A percentile compares a stretch with the other conserved stretches of the same genome.
phyloP scores from a whole-genome alignment of 1,140 invertebrate genomes.

The Drosophila persimilis region DNA sequence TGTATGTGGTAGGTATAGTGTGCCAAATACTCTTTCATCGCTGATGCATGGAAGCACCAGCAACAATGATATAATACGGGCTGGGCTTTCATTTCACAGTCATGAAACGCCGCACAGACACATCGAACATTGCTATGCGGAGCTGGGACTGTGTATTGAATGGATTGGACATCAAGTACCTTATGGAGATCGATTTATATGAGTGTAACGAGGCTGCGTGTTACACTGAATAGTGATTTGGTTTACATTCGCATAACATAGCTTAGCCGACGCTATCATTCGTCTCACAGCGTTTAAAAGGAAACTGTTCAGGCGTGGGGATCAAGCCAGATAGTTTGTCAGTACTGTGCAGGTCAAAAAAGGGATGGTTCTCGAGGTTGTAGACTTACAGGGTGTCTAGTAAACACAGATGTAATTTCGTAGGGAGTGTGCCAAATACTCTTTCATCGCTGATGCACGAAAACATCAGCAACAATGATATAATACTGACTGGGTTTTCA shows the following conservation, averaged over 20 bases:
- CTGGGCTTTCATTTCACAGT: constrained; percentile 63
- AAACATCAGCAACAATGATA: constrained; percentile 42
- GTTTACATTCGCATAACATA: constrained; percentile 67
- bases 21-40: constrained; percentile 74
- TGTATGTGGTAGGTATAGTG: too few species aligned
- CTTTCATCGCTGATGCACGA: constrained; percentile 53
- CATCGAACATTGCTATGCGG: constrained; percentile 72
- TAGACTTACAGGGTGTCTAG: not conserved
- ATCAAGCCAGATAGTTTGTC: constrained; percentile 39
- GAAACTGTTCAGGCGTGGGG: constrained; percentile 9
- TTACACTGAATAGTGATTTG: constrained; percentile 46
- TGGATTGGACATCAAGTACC: too few species aligned
- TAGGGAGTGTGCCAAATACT: constrained; percentile 62
- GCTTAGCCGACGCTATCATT: constrained; percentile 63
- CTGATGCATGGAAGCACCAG: constrained; percentile 40
- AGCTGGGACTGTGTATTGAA: constrained; percentile 68
- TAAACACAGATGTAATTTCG: not conserved
- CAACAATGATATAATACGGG: constrained; percentile 78
- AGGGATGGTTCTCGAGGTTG: not conserved
- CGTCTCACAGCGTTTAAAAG: constrained; percentile 85
- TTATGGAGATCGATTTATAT: not conserved
- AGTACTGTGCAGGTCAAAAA: constrained; percentile 33
- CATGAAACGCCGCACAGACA: constrained; percentile 76
- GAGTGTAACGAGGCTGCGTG: constrained; percentile 65
- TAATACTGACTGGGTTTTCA: constrained; percentile 42